A percentile compares a stretch with the other conserved stretches of the same genome.
These are phyloP conservation scores for Malacosoma neustria DNA, from an alignment of 2,888 invertebrate species.

Conservation along the genomic window DNA sequence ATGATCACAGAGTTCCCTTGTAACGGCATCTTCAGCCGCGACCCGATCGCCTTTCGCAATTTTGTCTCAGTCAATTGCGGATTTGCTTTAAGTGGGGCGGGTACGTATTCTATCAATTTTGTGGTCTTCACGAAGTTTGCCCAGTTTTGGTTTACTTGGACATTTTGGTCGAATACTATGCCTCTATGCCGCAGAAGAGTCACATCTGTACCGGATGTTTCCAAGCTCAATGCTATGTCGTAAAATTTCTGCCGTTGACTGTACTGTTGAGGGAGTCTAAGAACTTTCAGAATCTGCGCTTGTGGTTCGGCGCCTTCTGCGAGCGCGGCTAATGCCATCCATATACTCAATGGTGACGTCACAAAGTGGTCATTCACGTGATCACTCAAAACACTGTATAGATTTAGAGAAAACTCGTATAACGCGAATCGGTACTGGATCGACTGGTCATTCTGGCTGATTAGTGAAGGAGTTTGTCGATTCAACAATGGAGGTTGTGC, in stretches of 20 bases:
- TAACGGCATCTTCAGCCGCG: neutral
- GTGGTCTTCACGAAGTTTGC: slow-evolving; percentile 8
- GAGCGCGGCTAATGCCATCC: slow-evolving; percentile 17
- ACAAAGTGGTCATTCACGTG: slow-evolving; percentile 11
- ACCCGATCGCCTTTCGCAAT: neutral
- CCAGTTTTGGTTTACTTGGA: slow-evolving; percentile 12
- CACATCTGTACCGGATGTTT: slow-evolving; percentile 11
- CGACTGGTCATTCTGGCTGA: neutral
- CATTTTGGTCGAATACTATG: slow-evolving; percentile 13
- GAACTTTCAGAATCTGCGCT: slow-evolving; percentile 12
- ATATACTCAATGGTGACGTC: slow-evolving; percentile 15
- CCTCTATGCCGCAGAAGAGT: slow-evolving; percentile 10
- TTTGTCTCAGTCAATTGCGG: neutral
- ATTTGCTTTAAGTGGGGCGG: slow-evolving; percentile 9
- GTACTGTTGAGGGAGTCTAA: slow-evolving; percentile 14
- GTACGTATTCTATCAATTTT: slow-evolving; percentile 8
- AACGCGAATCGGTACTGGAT: neutral
- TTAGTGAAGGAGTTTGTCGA: neutral
- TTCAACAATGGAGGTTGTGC: neutral
- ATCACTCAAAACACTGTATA: neutral
- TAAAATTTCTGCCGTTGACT: slow-evolving; percentile 17
- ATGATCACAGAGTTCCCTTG: slow-evolving; percentile 4
- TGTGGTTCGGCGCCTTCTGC: slow-evolving; percentile 16
- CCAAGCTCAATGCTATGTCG: slow-evolving; percentile 11
- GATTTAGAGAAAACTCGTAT: neutral